Conservation (phyloP, 2,888 invertebrate genomes). For the Lochmaea crataegi region DNA sequence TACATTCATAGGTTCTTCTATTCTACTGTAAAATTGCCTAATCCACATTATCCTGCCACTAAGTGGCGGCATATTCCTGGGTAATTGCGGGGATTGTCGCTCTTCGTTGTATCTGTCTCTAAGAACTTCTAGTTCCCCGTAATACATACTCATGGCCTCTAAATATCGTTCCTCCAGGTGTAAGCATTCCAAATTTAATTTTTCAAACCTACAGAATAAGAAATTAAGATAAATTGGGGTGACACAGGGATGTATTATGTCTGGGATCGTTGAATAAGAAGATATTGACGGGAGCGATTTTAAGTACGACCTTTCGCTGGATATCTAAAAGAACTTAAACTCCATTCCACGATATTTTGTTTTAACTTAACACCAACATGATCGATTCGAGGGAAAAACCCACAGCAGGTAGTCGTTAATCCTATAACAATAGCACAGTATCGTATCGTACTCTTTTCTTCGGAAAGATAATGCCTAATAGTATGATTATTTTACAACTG, state of each 20-base stretch:
- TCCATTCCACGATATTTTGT: too few relatives aligned
- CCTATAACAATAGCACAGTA: too few relatives aligned
- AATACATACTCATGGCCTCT: conserved; percentile 75
- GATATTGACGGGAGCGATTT: too few relatives aligned
- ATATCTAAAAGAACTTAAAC: not conserved
- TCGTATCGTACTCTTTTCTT: too few relatives aligned
- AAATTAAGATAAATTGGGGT: not conserved
- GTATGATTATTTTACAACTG: too few relatives aligned
- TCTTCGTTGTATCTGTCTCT: conserved; percentile 84
- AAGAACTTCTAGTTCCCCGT: conserved; percentile 76
- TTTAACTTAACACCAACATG: too few relatives aligned
- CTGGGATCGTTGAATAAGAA: too few relatives aligned
- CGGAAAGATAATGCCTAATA: too few relatives aligned
- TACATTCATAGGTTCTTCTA: conserved; percentile 80
- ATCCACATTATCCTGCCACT: conserved; percentile 88
- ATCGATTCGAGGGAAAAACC: too few relatives aligned
- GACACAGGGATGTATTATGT: too few relatives aligned
- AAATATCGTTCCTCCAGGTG: conserved; percentile 81
- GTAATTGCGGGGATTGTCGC: conserved; percentile 77
- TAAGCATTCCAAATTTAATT: conserved; percentile 77
- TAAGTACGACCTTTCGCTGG: too few relatives aligned
- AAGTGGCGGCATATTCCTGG: conserved; percentile 82
- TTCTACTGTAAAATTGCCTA: conserved; percentile 78
- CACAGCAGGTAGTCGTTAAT: too few relatives aligned
- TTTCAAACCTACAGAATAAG: conserved; percentile 73